Percentiles rank a stretch among this genome's conserved stretches.
phyloP scores from a whole-genome alignment of 2,888 invertebrate genomes.

The Cantharis rufa region DNA sequence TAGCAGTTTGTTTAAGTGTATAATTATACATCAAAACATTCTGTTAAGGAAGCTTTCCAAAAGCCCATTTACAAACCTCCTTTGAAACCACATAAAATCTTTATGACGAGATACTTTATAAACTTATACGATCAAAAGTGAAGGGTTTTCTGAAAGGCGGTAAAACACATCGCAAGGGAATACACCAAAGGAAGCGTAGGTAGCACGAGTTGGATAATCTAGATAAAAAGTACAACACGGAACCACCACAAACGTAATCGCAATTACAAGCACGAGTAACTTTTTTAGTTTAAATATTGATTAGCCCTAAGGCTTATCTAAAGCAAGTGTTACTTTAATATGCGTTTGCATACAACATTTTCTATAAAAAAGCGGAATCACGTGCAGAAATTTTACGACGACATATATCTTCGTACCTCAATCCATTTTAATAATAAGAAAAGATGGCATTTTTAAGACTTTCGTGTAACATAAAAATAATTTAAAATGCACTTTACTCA shows the following conservation, averaged over 20 bases:
- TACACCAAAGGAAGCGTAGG: slow-evolving; percentile 12
- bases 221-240: slow-evolving; percentile 15
- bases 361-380: slow-evolving; percentile 15
- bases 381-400: slow-evolving; percentile 20
- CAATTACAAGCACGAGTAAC: background rate
- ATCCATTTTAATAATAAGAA: slow-evolving; percentile 15
- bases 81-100: slow-evolving; percentile 14
- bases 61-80: slow-evolving; percentile 9
- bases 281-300: background rate
- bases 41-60: background rate
- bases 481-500: slow-evolving; percentile 1
- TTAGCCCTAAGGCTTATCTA: background rate
- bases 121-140: slow-evolving; percentile 20
- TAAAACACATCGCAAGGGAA: slow-evolving; percentile 13
- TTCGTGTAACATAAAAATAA: slow-evolving; percentile 4
- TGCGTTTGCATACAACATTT: slow-evolving; percentile 2
- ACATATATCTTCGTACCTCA: slow-evolving; percentile 17
- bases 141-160: slow-evolving; percentile 7
- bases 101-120: slow-evolving; percentile 16
- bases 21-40: background rate
- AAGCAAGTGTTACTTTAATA: background rate
- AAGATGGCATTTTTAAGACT: slow-evolving; percentile 9
- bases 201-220: slow-evolving; percentile 15
- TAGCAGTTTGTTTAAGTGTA: slow-evolving; percentile 1
- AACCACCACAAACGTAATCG: slow-evolving; percentile 8